Conservation (phyloP, 2,888 invertebrate species). For the Cryptocheilus praepositus region DNA sequence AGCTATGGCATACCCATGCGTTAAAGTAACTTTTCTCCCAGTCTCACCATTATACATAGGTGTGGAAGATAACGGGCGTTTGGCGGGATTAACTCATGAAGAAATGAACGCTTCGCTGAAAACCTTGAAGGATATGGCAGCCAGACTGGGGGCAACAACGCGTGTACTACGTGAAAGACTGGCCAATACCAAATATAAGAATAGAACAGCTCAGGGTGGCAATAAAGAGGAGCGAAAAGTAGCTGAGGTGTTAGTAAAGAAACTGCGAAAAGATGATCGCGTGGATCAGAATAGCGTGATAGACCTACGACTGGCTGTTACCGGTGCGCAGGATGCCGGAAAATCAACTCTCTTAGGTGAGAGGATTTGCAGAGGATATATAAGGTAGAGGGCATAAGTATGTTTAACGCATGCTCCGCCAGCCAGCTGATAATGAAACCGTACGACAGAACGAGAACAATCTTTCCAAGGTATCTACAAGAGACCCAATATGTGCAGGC, state of each 20-base stretch:
- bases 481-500: slow-evolving; percentile 75
- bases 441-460: too few species aligned
- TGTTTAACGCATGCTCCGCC: slow-evolving; percentile 49
- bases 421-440: background rate
- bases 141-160: slow-evolving; percentile 88
- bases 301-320: slow-evolving; percentile 93
- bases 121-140: slow-evolving; percentile 92
- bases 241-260: slow-evolving; percentile 92
- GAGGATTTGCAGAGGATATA: slow-evolving; percentile 61
- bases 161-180: slow-evolving; percentile 83
- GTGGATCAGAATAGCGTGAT: slow-evolving; percentile 89
- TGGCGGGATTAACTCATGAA: slow-evolving; percentile 88
- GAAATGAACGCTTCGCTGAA: slow-evolving; percentile 92
- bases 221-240: slow-evolving; percentile 78
- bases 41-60: slow-evolving; percentile 70
- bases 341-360: slow-evolving; percentile 90
- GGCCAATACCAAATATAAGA: slow-evolving; percentile 70
- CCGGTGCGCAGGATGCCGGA: slow-evolving; percentile 97
- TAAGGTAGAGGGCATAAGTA: slow-evolving; percentile 56
- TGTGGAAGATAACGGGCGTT: slow-evolving; percentile 91
- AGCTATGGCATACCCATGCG: background rate
- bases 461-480: too few species aligned
- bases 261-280: slow-evolving; percentile 77
- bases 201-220: slow-evolving; percentile 35
- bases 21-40: too few species aligned